Conservation (phyloP, 2,888 invertebrate genomes). For the Trachelus tabidus region DNA sequence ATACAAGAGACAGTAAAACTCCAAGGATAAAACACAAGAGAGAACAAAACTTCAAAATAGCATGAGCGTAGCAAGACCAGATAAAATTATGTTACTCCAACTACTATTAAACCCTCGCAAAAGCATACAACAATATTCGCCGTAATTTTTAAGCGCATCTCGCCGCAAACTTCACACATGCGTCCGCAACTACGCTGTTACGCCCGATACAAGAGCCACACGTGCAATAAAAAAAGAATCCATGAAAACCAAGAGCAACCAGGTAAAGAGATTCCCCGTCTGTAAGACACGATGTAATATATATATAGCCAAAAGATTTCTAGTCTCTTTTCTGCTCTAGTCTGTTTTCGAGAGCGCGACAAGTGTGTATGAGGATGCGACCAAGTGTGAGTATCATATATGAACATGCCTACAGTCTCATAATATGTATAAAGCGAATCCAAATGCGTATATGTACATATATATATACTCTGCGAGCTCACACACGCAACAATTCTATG, state of each 20-base stretch:
- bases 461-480: not conserved
- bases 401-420: not conserved
- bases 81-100: not conserved
- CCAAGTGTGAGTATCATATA: not conserved
- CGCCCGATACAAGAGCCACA: not conserved
- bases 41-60: not conserved
- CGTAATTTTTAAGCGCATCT: not conserved
- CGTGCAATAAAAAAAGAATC: not conserved
- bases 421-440: not conserved
- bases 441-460: not conserved
- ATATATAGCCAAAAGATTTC: not conserved
- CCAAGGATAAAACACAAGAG: not conserved
- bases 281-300: not conserved
- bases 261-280: not conserved
- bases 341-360: not conserved
- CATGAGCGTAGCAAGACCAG: not conserved
- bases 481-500: not conserved
- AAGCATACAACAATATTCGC: not conserved
- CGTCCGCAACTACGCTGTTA: not conserved
- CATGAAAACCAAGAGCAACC: not conserved
- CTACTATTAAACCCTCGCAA: not conserved
- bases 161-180: not conserved
- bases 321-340: not conserved
- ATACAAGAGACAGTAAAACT: not conserved
- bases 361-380: not conserved